Percentiles rank a stretch among this genome's conserved stretches.
phyloP scores from a whole-genome alignment of 2,888 invertebrate genomes.

The Zele albiditarsus region DNA sequence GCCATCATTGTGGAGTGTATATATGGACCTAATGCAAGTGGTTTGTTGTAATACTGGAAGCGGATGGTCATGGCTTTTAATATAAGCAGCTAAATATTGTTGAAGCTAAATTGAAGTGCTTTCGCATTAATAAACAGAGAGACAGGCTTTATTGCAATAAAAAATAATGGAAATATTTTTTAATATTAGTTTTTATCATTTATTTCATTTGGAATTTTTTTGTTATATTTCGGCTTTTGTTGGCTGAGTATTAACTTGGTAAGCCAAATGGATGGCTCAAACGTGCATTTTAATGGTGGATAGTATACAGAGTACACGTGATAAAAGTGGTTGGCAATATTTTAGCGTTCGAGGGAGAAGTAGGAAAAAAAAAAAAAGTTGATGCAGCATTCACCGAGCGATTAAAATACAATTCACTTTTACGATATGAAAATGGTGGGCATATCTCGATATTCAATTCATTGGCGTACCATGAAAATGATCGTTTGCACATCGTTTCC shows the following conservation, averaged over 20 bases:
- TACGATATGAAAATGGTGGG: conserved; percentile 25
- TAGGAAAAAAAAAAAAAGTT: not conserved
- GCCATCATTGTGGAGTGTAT: not conserved
- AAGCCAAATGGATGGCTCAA: not conserved
- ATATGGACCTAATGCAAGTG: conserved; percentile 12
- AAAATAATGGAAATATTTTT: not conserved
- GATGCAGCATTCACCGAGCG: conserved; percentile 15
- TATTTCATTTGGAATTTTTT: not conserved
- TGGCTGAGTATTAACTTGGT: not conserved
- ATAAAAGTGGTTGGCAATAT: not conserved
- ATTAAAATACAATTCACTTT: conserved; percentile 45
- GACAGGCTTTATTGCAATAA: not conserved
- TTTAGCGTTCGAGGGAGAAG: not conserved
- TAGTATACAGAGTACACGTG: not conserved
- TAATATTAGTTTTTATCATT: not conserved
- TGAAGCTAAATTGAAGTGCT: not conserved
- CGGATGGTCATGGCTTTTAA: not conserved
- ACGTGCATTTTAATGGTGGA: not conserved
- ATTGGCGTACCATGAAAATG: conserved; percentile 25
- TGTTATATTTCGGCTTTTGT: not conserved
- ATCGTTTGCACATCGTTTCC: conserved; percentile 34
- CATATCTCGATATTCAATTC: conserved; percentile 26
- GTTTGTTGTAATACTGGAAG: not conserved
- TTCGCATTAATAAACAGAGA: not conserved
- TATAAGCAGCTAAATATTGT: not conserved